These are phyloP conservation scores for Melanotaenia parkinsoni DNA, from an alignment of 2,797 vertebrate species.

Conservation along the genomic window DNA sequence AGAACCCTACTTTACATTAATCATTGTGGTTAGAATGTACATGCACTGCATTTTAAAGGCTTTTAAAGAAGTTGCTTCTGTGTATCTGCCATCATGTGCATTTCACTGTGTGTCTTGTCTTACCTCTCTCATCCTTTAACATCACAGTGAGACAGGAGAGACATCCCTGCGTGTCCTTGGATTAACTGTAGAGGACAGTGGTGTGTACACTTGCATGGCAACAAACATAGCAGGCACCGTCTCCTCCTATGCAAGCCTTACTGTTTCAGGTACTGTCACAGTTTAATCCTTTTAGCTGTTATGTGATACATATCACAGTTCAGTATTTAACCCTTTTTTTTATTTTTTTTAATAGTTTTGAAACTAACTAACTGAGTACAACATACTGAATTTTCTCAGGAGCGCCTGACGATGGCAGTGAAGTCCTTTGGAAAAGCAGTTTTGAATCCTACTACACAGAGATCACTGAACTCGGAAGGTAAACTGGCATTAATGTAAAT, in stretches of 20 bases:
- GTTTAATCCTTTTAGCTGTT: neutral
- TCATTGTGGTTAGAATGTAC: no score
- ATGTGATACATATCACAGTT: neutral
- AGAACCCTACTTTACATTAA: neutral
- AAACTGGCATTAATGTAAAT: neutral
- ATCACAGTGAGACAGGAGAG: constrained; percentile 91
- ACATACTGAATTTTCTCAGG: constrained; percentile 73
- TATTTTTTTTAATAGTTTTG: neutral
- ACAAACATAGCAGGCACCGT: constrained; percentile 91
- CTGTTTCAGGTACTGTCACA: constrained; percentile 85
- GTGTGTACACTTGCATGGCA: constrained; percentile 92
- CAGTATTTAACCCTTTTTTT: neutral
- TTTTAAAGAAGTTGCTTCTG: neutral
- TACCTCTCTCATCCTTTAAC: neutral
- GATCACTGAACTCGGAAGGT: constrained; percentile 97
- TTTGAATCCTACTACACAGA: constrained; percentile 96
- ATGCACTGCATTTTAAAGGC: neutral
- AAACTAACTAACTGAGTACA: neutral
- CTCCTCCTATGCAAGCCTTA: constrained; percentile 89
- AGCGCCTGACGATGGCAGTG: constrained; percentile 88
- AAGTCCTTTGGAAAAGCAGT: constrained; percentile 93
- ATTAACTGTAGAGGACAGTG: constrained; percentile 90
- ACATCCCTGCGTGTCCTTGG: constrained; percentile 89
- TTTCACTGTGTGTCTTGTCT: neutral
- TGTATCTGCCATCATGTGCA: neutral